Base-by-base conservation (phyloP, 2,113 vertebrate species). In the Bungarus multicinctus region DNA sequence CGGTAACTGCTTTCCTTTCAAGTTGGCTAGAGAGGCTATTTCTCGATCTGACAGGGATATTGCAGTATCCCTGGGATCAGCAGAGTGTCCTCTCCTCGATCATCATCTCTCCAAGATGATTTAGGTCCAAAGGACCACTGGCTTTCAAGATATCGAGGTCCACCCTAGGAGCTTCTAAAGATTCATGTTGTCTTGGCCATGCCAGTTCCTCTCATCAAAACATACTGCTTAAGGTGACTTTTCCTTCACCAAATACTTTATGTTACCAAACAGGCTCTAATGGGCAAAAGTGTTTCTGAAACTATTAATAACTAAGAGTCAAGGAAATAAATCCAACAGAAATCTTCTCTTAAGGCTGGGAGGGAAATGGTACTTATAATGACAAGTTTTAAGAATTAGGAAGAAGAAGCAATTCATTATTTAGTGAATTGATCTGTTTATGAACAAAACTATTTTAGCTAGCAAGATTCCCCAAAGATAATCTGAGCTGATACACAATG, bases 361-460 rank as follows among this genome's bases (percentile, higher is more conserved):
- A 81, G 22, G 7, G 45, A 52, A 92, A 54, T 14, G 22, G 93
- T 85, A 94, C 85, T 94, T 94, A 94, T 88, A 58, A 93, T 94
- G 93, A 93, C 58, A 14, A 74, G 93, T 96, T 96, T 96, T 94
- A 95, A 94, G 95, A 95, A 94, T 94, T 92, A 95, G 91, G 92
- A 90, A 60, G 54, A 55, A 55, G 1, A 27, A 60, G 57, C 25
- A 60, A 60, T 9, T 60, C 25, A 90, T 91, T 97, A 60, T 11
- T 34, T 0, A 93, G 94, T 94, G 94, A 96, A 89, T 90, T 87
- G 89, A 91, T 90, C 47, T 94, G 88, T 93, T 95, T 89, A 90
- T 85, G 91, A 95, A 91, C 92, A 96, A 95, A 94, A 91, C 91
- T 91, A 95, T 92, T 89, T 92, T 94, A 96, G 91, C 96, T 93